Percentiles rank a stretch among this genome's conserved stretches.
These are phyloP conservation scores for Aegypius monachus DNA, from an alignment of 2,113 vertebrate genomes.

Conservation along the genomic window DNA sequence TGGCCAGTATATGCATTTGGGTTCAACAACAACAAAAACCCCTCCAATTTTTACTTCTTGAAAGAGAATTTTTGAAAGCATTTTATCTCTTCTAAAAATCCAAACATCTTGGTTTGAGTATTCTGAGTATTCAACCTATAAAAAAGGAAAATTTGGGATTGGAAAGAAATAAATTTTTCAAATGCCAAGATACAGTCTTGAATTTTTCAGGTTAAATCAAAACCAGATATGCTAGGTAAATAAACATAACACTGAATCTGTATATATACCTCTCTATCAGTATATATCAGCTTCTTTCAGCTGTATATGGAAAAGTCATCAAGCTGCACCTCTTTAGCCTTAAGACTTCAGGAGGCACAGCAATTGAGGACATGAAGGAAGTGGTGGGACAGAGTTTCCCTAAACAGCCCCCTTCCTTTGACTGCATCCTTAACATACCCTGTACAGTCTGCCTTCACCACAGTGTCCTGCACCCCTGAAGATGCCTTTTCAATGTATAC, in stretches of 20 bases:
- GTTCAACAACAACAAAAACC: rapidly evolving
- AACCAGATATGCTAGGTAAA: neutral
- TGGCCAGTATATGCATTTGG: neutral
- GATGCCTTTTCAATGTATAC: neutral
- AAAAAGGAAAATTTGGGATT: neutral
- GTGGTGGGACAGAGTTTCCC: neutral
- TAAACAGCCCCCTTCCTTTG: neutral
- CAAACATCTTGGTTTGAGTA: neutral
- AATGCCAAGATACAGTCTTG: neutral
- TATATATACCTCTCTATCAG: neutral
- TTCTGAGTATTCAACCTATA: neutral
- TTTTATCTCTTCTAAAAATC: neutral
- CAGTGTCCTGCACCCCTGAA: neutral
- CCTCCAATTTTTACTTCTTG: neutral
- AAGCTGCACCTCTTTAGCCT: neutral
- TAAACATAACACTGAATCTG: neutral
- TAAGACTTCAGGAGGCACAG: neutral
- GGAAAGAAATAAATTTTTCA: neutral
- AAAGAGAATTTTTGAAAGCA: neutral
- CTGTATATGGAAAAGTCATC: neutral
- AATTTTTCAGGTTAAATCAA: neutral
- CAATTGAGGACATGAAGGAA: neutral
- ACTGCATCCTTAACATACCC: neutral
- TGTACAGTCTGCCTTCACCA: neutral
- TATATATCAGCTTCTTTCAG: neutral